A percentile compares a stretch with the other conserved stretches of the same genome.
Conservation (phyloP, 2,888 invertebrate species). For the Lomographa bimaculata region DNA sequence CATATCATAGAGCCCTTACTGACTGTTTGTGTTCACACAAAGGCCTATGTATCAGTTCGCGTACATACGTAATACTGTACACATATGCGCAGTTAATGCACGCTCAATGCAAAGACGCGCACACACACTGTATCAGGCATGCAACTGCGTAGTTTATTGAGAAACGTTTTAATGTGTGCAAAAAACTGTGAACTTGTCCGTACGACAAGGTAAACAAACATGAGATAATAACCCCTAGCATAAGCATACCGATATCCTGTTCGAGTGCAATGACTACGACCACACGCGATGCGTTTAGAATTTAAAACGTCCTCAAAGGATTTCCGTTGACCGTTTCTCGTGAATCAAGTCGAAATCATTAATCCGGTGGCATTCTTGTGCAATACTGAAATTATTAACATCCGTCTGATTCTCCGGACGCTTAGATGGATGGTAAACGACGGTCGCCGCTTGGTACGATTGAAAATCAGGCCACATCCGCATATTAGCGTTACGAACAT, state of each 20-base stretch:
- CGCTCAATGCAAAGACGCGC: constrained; percentile 46
- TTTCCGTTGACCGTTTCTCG: constrained; percentile 13
- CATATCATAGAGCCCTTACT: no score
- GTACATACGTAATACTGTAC: constrained; percentile 20
- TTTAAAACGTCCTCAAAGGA: no score
- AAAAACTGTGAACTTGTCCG: constrained; percentile 36
- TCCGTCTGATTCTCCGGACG: constrained; percentile 58
- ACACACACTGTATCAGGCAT: constrained; percentile 44
- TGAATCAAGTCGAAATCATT: constrained; percentile 38
- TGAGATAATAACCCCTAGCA: constrained; percentile 8
- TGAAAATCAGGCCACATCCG: constrained; percentile 73
- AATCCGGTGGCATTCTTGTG: constrained; percentile 43
- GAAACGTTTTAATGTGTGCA: constrained; percentile 43
- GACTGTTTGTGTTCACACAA: constrained; percentile 24
- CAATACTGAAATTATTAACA: constrained; percentile 61
- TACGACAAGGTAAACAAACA: constrained; percentile 27
- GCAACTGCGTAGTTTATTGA: constrained; percentile 72
- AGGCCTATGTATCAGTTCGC: constrained; percentile 53
- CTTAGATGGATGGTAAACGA: constrained; percentile 56
- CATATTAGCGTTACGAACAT: constrained; percentile 61
- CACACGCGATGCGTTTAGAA: constrained; percentile 1
- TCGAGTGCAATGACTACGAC: constrained; percentile 6
- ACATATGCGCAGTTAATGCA: constrained; percentile 46
- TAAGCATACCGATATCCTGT: constrained; percentile 5
- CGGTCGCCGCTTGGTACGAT: constrained; percentile 48